Evolutionary conservation across 2,113 vertebrate species (phyloP), one percentile per base, ranked within the genome.

Genomic region (Callipepla squamata): DNA sequence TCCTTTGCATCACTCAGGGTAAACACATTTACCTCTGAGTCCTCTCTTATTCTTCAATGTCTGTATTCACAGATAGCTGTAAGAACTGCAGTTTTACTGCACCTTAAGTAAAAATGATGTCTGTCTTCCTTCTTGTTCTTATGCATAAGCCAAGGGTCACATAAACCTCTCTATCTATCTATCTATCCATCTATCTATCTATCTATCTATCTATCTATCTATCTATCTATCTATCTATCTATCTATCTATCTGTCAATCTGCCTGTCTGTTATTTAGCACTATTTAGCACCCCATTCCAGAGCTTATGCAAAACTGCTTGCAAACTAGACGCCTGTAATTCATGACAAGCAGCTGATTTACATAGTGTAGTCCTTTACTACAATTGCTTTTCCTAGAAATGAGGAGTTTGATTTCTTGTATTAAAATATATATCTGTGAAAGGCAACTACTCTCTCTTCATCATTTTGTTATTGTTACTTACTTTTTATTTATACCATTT

Each of bases 21-120:
- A 32, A 61, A 87, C 45, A 17, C 34, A 77, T 67, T 30, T 80
- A 45, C 85, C 22, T 84, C 84, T 87, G 15, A 26, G 90, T 51
- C 6, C 34, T 87, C 61, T 67, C 42, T n/a, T 82, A 74, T 63
- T 87, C 92, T 92, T 80, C 40, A 76, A 25, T 38, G 80, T 15
- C 23, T 67, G 7, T 82, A 87, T 90, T 78, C 94, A 94, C 67
- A 87, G 70, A 61, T 72, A 61, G 20, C 21, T 93, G 16, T 36
- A 36, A 84, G 57, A 89, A 89, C 22, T 61, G 15, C 15, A n/a
- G 3, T 62, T 92, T 80, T 89, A 59, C 22, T 72, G 51, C 18
- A n/a, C 15, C 74, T 55, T 14, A 85, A 55, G 59, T 28, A 40
- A 85, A 93, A 90, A 77, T 9, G 21, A 9, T 51, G 8, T 66